A percentile compares a stretch with the other conserved stretches of the same genome.
phyloP scores from a whole-genome alignment of 2,797 vertebrate genomes.

The Lophius americanus region DNA sequence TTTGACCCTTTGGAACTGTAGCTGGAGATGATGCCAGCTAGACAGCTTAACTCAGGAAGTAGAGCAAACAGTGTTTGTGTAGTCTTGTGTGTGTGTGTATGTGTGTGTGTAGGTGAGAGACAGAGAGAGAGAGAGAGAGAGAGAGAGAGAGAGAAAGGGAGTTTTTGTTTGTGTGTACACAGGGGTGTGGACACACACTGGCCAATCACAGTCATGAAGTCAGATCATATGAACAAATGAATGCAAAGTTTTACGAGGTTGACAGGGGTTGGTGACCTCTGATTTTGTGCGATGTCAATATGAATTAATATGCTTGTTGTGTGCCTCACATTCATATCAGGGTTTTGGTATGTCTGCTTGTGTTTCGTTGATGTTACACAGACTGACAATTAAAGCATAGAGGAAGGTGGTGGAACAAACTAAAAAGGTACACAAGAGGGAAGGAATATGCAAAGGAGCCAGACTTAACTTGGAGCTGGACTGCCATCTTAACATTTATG shows the following conservation, averaged over 20 bases:
- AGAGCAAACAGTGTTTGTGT: constrained; percentile 61
- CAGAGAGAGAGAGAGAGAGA: too few relatives aligned
- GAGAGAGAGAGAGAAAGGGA: too few relatives aligned
- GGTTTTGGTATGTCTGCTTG: constrained; percentile 6
- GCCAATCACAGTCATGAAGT: constrained; percentile 58
- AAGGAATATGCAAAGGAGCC: constrained; percentile 14
- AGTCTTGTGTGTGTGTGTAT: constrained; percentile 35
- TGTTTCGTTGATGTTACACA: constrained; percentile 38
- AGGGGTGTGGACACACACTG: constrained; percentile 55
- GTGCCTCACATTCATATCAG: constrained; percentile 12
- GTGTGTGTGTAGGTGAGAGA: neutral
- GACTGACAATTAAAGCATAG: constrained; percentile 43
- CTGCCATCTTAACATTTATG: constrained; percentile 31
- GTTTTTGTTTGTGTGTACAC: constrained; percentile 35
- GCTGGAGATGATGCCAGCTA: constrained; percentile 69
- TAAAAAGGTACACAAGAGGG: constrained; percentile 17
- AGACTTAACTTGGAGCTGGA: constrained; percentile 38
- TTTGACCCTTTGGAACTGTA: constrained; percentile 72
- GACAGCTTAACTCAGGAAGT: constrained; percentile 70
- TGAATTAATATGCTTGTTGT: constrained; percentile 3
- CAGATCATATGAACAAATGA: constrained; percentile 55
- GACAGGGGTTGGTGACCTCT: constrained; percentile 51
- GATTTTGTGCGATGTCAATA: constrained; percentile 51
- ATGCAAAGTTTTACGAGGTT: constrained; percentile 45
- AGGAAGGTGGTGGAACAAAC: constrained; percentile 11